Evolutionary conservation across 2,797 vertebrate species (phyloP), one percentile per base, ranked within the genome.

Genomic region (Margarornis squamiger): DNA sequence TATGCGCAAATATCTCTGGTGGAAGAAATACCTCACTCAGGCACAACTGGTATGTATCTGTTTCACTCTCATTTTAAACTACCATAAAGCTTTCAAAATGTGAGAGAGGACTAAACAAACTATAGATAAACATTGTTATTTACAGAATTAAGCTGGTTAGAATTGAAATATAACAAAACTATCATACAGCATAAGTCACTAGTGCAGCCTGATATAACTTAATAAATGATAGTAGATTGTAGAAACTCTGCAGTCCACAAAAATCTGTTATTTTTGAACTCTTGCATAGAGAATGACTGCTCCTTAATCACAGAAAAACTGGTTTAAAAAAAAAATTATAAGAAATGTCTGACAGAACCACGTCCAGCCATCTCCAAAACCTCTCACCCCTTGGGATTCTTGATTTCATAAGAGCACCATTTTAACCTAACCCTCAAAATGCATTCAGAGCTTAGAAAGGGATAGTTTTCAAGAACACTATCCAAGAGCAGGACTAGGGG

Each of bases 1-100:
- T 5, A 98, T 98, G 98, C 98, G 97, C 70, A 98, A 97, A 81
- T 98, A 98, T 73, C 98, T 99, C 23, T 99, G 98, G 98, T 99
- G 98, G 98, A 99, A 99, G 97, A 98, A 98, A 84, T 99, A 99
- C 75, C 98, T 99, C 94, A 99, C 98, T 18, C 98, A 99, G 94
- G 98, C 98, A 58, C 98, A 99, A 55, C 70, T 99, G 98, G 98
- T 99, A 97, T 2, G 93, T 73, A 92, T 9, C 39, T 46, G 20
- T 48, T 38, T 62, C n/a, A 61, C 2, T 76, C 2, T 88, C 21
- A 10, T 29, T 81, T 90, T 68, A 58, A 88, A 70, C 2, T 1
- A 12, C 14, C 15, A 83, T 57, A 80, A 77, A 29, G 43, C 38
- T 43, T 85, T 86, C 34, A n/a, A 80, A 75, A 54, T 13, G 5